Evolutionary conservation across 2,113 vertebrate species (phyloP).

Genomic region (Dromaius novaehollandiae): DNA sequence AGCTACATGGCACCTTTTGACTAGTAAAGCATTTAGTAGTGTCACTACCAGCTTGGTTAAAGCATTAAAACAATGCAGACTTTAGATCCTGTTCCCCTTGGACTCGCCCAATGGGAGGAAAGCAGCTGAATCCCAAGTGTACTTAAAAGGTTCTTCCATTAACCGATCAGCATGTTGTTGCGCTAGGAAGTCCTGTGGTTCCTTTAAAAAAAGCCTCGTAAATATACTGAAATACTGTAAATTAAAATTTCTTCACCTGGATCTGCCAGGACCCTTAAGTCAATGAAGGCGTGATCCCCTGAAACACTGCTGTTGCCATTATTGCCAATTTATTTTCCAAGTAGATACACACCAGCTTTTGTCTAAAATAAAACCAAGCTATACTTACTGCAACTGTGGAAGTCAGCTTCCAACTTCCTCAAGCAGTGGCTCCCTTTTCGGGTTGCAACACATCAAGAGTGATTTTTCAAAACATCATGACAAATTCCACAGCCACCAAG

Average conservation of each 20-base stretch:
- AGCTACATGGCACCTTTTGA: neutral
- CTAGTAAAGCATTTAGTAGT: neutral
- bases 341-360: neutral
- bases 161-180: neutral
- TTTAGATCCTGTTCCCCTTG: neutral
- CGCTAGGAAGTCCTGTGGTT: neutral
- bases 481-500: neutral
- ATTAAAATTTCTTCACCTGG: neutral
- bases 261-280: neutral
- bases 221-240: neutral
- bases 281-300: neutral
- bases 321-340: neutral
- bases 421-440: neutral
- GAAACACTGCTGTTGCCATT: neutral
- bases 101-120: neutral
- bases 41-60: neutral
- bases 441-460: accelerated
- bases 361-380: neutral
- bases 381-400: neutral
- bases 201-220: neutral
- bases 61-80: neutral
- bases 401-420: neutral
- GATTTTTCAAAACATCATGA: accelerated
- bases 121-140: neutral
- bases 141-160: accelerated